Conservation (phyloP, 1,140 invertebrate species). For the Cydia amplana region DNA sequence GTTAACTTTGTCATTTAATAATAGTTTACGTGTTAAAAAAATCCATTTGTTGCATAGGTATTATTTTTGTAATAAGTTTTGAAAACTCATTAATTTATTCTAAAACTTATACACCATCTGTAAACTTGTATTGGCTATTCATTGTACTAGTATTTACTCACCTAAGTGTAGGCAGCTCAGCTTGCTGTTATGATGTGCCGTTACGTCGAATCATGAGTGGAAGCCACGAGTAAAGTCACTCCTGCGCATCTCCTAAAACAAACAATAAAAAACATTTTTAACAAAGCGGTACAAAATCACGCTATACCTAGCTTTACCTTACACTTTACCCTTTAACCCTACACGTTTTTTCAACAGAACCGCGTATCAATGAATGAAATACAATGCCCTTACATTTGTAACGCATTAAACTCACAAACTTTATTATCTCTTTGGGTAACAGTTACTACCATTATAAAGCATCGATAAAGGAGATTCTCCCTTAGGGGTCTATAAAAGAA, state of each 20-base stretch:
- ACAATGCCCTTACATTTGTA: slow-evolving; percentile 40
- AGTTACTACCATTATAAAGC: slow-evolving; percentile 56
- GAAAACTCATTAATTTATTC: too few species aligned
- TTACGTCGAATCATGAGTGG: slow-evolving; percentile 55
- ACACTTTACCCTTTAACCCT: slow-evolving; percentile 32
- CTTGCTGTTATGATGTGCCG: slow-evolving; percentile 69
- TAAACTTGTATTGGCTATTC: neutral
- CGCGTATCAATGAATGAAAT: slow-evolving; percentile 14
- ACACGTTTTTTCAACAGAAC: slow-evolving; percentile 22
- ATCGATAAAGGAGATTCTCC: slow-evolving; percentile 58
- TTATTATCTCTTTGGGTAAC: slow-evolving; percentile 57
- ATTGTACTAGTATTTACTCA: slow-evolving; percentile 41
- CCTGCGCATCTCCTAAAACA: slow-evolving; percentile 58
- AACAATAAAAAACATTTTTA: slow-evolving; percentile 41
- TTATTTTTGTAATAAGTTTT: too few species aligned
- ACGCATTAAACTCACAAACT: slow-evolving; percentile 51
- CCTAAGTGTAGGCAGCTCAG: slow-evolving; percentile 64
- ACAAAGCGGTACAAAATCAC: slow-evolving; percentile 16
- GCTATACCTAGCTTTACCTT: too few species aligned
- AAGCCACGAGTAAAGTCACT: slow-evolving; percentile 39
- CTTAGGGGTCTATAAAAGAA: slow-evolving; percentile 60
- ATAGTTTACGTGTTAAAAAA: too few species aligned
- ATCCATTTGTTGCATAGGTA: too few species aligned
- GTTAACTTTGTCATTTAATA: too few species aligned
- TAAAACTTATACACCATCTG: too few species aligned